These are phyloP conservation scores for Clarias macrocephalus DNA, from an alignment of 2,113 vertebrate species.

Conservation along the genomic window DNA sequence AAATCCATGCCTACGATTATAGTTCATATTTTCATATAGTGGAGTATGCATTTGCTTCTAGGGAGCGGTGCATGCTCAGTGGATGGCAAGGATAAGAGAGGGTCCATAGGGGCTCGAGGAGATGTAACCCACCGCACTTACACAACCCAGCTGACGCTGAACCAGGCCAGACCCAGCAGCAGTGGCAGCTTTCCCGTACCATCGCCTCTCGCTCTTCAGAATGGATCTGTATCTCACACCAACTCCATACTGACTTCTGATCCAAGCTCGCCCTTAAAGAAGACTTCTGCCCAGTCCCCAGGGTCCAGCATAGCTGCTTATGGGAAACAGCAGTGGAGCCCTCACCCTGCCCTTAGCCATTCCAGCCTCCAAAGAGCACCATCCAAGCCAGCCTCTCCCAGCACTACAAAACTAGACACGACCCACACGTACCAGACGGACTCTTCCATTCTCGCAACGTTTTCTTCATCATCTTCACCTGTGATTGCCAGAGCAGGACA, in stretches of 20 bases:
- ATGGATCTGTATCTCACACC: constrained; percentile 45
- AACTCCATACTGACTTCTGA: constrained; percentile 37
- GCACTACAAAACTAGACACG: constrained; percentile 60
- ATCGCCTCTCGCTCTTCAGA: constrained; percentile 37
- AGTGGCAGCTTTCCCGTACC: constrained; percentile 42
- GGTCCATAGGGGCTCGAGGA: constrained; percentile 60
- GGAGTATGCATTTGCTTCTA: constrained; percentile 18
- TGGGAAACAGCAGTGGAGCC: constrained; percentile 64
- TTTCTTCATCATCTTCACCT: constrained; percentile 58
- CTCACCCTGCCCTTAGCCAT: constrained; percentile 63
- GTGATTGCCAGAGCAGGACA: constrained; percentile 62
- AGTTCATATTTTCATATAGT: background rate
- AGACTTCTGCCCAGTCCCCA: constrained; percentile 50
- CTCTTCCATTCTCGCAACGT: constrained; percentile 55
- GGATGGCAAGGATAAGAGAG: constrained; percentile 50
- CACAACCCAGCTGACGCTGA: constrained; percentile 58
- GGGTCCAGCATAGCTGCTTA: constrained; percentile 57
- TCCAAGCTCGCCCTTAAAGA: constrained; percentile 58
- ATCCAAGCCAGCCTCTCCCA: constrained; percentile 66
- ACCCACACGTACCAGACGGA: constrained; percentile 58
- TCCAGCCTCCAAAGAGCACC: constrained; percentile 68
- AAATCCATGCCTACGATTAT: background rate
- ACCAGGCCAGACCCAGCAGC: constrained; percentile 61
- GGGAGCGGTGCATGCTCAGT: constrained; percentile 43
- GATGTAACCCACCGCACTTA: constrained; percentile 68